phyloP scores from a whole-genome alignment of 2,797 vertebrate genomes.

The Acanthis flammea region DNA sequence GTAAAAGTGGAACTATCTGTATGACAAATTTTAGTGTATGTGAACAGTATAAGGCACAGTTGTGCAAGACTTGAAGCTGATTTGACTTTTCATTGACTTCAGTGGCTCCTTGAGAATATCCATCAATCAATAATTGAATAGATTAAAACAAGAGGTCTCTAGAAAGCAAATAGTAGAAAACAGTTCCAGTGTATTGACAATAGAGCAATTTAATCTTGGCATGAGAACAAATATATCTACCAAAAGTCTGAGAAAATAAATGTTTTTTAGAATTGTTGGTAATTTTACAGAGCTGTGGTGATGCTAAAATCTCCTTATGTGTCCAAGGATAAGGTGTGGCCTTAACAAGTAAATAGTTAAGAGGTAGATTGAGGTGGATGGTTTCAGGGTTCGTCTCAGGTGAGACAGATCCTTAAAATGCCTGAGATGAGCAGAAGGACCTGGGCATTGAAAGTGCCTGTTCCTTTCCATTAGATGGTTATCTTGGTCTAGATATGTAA shows the following conservation, averaged over 20 bases:
- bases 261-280: background rate
- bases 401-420: background rate
- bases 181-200: background rate
- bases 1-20: background rate
- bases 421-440: background rate
- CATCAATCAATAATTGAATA: background rate
- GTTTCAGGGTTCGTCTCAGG: background rate
- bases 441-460: background rate
- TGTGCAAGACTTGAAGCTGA: background rate
- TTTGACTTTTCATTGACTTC: background rate
- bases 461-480: background rate
- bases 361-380: background rate
- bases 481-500: background rate
- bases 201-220: background rate
- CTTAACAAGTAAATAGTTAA: background rate
- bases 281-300: background rate
- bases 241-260: background rate
- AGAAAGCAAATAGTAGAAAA: background rate
- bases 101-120: background rate
- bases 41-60: background rate
- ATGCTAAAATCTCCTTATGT: background rate
- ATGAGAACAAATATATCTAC: background rate
- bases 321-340: background rate
- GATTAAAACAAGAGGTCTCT: background rate
- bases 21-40: background rate